A percentile compares a stretch with the other conserved stretches of the same genome.
phyloP scores from a whole-genome alignment of 2,113 vertebrate species.

The Psammodynastes pulverulentus region DNA sequence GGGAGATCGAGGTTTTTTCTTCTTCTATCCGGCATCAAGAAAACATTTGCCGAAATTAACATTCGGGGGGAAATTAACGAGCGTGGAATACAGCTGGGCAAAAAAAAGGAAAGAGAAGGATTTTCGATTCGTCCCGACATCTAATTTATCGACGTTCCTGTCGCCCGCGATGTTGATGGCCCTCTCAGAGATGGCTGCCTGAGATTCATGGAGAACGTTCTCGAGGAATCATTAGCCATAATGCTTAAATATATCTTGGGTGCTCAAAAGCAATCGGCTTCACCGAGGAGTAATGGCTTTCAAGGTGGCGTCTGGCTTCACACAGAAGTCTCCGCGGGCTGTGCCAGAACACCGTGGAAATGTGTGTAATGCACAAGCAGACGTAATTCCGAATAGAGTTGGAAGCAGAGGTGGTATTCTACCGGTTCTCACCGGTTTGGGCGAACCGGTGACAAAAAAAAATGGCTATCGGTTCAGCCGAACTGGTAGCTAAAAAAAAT shows the following conservation, averaged over 20 bases:
- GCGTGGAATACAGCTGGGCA: not conserved
- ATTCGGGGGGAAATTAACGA: not conserved
- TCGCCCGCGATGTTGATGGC: not conserved
- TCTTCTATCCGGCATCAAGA: not conserved
- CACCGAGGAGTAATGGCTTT: not conserved
- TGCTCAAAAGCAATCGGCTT: not conserved
- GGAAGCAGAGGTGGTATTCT: no score
- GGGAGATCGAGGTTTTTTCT: no score
- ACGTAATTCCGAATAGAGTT: no score
- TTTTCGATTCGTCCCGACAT: not conserved
- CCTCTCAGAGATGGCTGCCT: not conserved
- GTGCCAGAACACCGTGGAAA: not conserved
- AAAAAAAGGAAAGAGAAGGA: not conserved
- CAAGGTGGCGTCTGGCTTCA: not conserved
- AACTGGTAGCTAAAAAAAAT: no score
- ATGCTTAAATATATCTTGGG: not conserved
- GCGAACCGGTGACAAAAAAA: no score
- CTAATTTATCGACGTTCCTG: not conserved
- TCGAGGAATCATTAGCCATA: not conserved
- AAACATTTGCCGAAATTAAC: not conserved
- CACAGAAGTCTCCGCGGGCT: not conserved
- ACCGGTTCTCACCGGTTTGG: no score
- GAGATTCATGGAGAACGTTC: not conserved
- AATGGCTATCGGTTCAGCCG: no score
- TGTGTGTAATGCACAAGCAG: not conserved